Evolutionary conservation across 2,113 vertebrate genomes (phyloP), one percentile per base, ranked within the genome.

Genomic region (Motacilla tschutschensis): DNA sequence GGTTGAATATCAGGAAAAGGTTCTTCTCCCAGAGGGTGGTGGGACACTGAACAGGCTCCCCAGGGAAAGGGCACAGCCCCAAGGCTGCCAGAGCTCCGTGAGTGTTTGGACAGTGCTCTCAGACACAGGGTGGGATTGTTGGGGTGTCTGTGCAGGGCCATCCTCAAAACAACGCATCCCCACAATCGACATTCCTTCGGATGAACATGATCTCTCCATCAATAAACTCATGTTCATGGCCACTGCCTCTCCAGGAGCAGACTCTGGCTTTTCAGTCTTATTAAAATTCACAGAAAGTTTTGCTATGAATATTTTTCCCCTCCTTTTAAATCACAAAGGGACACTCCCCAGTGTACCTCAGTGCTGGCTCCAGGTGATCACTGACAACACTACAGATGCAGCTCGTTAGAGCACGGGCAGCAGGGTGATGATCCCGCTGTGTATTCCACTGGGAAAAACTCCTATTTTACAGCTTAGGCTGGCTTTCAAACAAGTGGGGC

Each of bases 31-130:
- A 10, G 64, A 35, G 48, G 14, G 9, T 47, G 20, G 6, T 62
- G 6, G 15, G 58, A 25, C 41, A 41, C 55, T 77, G 72, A 3
- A 3, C 40, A 60, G 17, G 33, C 17, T 69, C 29, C 48, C 17
- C 25, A 22, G 29, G 41, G 25, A 62, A 54, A 35, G 29, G 41
- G 6, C 33, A 47, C 5, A 1, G 17, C 20, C 47, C 40, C 8
- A 1, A 47, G 35, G 25, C 4, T 77, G 20, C 35, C 73, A 62
- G 25, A 85, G 35, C 48, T 48, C 35, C 4, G 9, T 14, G 7
- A 35, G 17, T 0, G 3, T 18, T 70, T 62, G 48, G 25, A 22
- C 25, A 62, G 0, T 2, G 2, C 35, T 40, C 1, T 26, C 35
- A 48, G 31, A 31, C 38, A 26, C 47, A 54, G 48, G 20, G 8